Evolutionary conservation across 2,888 invertebrate genomes (phyloP).

Genomic region (Hirtodrosophila duncani): DNA sequence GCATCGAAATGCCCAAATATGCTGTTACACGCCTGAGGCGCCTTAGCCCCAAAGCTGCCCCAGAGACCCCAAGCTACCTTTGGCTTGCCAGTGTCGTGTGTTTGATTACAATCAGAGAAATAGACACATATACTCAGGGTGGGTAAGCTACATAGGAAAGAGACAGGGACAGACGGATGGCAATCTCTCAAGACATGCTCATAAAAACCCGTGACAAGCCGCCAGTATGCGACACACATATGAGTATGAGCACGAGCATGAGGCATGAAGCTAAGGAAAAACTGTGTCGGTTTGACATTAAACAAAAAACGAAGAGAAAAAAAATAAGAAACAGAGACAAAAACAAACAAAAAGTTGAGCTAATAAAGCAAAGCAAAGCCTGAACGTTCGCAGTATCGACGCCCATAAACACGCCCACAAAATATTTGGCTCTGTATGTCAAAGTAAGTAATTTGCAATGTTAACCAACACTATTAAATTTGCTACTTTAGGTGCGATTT

Average conservation of each 20-base stretch:
- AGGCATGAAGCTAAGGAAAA: conserved; percentile 19
- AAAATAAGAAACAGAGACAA: neutral
- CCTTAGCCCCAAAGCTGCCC: neutral
- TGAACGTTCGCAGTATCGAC: neutral
- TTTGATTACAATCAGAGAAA: conserved; percentile 45
- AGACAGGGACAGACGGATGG: no score
- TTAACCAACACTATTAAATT: no score
- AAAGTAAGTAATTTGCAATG: no score
- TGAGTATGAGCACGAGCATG: neutral
- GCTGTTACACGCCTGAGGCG: neutral
- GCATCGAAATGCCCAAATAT: no score
- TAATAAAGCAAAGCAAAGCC: conserved; percentile 45
- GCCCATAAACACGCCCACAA: no score
- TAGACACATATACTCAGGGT: no score
- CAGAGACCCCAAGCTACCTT: conserved; percentile 9
- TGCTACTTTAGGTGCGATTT: no score
- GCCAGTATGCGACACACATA: conserved; percentile 1
- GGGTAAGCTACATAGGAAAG: no score
- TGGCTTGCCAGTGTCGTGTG: conserved; percentile 25
- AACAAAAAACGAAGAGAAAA: conserved; percentile 10
- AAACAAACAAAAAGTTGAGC: conserved; percentile 27
- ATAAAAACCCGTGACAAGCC: conserved; percentile 27
- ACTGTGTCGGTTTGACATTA: conserved; percentile 47
- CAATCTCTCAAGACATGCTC: conserved; percentile 22
- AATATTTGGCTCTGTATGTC: no score